Base-by-base conservation (phyloP, 2,888 invertebrate genomes). In the Pemphredon lugubris region DNA sequence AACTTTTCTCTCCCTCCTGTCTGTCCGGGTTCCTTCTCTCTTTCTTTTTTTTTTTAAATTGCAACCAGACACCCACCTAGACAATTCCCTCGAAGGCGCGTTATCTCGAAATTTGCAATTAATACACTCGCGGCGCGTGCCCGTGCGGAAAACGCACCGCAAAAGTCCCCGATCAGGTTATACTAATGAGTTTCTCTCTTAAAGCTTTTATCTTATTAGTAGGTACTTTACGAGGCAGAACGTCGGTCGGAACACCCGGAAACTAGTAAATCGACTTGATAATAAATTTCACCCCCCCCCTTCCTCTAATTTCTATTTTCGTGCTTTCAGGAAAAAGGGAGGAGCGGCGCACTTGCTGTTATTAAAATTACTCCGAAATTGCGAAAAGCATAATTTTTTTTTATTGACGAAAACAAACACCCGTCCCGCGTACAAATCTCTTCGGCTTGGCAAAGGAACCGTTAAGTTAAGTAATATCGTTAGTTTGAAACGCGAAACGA, bases 131-230 rank as follows among this genome's bases (percentile, higher is more conserved):
- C 11, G 11, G 34, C 32, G 48, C n/a, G 32, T 32, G 34, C 5
- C 11, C 48, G 20, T 34, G 34, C 34, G 20, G 48, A 34, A 32
- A 50, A 32, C 16, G 11, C 14, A 48, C 1, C 30, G n/a, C 30
- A 48, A 30, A 48, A 26, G n/a, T 50, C 20, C 18, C 11, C 11
- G 20, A 50, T 53, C 51, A 23, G 39, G 21, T 53, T 23, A 11
- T 37, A 34, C 39, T 53, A 39, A 53, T 37, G 51, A 53, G 51
- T 39, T 53, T 39, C 39, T 23, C 32, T 11, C 32, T 11, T 23
- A 39, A 37, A 21, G 26, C 7, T 26, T 26, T 3, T n/a, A 37
- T 23, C 20, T 21, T 39, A 1, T 13, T 45, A 13, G 14, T 11
- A 11, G 26, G 7, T 3, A 26, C n/a, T 34, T 40, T 16, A 37